These are phyloP conservation scores for Stramonita haemastoma DNA, from an alignment of 2,888 invertebrate genomes.

Conservation along the genomic window DNA sequence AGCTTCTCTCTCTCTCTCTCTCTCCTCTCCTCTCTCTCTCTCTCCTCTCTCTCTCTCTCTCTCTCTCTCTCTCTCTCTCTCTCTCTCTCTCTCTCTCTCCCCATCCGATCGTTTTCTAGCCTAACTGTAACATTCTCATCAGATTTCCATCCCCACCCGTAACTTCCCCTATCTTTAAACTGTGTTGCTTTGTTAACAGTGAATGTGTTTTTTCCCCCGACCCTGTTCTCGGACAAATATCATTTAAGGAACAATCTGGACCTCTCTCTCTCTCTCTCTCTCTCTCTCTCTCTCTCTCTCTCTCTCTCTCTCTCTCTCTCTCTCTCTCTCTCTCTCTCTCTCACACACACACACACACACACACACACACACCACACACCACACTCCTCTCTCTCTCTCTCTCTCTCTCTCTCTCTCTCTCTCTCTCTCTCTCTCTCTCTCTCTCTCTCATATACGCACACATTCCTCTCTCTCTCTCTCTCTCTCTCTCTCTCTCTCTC, in stretches of 20 bases:
- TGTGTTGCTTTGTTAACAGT: too few relatives aligned
- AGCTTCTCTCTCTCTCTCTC: too few relatives aligned
- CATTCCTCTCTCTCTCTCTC: not conserved
- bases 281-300: not conserved
- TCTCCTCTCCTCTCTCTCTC: too few relatives aligned
- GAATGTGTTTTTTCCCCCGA: too few relatives aligned
- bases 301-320: not conserved
- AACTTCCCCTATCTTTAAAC: too few relatives aligned
- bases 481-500: not conserved
- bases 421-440: not conserved
- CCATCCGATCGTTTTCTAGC: not conserved
- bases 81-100: not conserved
- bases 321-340: not conserved
- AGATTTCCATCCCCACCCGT: too few relatives aligned
- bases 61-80: not conserved
- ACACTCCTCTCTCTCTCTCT: conserved; percentile 25
- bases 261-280: not conserved
- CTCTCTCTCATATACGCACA: too few relatives aligned
- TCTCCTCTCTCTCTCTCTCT: not conserved
- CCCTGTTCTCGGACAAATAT: too few relatives aligned
- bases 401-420: not conserved
- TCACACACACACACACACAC: not conserved
- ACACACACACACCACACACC: too few relatives aligned
- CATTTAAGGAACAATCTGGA: too few relatives aligned
- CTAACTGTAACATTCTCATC: not conserved